Evolutionary conservation across 2,888 invertebrate genomes (phyloP), one percentile per base, ranked within the genome.

Genomic region (Amphipoea oculea): DNA sequence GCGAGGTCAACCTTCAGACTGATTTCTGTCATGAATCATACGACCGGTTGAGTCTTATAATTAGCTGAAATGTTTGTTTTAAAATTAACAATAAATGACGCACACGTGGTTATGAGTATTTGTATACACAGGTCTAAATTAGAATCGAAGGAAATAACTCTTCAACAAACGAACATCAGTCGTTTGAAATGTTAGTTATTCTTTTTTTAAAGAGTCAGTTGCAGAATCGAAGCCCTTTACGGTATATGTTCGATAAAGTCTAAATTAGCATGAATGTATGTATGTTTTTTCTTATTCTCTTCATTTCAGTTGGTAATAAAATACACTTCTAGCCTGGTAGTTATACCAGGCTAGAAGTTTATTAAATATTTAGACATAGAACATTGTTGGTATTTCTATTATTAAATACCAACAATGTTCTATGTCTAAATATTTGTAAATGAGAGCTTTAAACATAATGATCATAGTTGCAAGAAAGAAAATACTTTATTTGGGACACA

Each of bases 61-160:
- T 87, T 78, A 84, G 84, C 71, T 29, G 57, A 69, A 73, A 54
- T 78, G 69, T 83, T 71, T 63, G 73, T 86, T 65, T 78, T 84
- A 68, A 86, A 87, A 84, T 84, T 84, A 75, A 78, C 74, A 78
- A 74, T 84, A 51, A 73, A 57, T 84, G 84, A 83, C 78, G 86
- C 57, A 83, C 40, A 63, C 7, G n/a, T 6, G 20, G 76, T 67
- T 65, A 73, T 71, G 70, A 77, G 62, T 62, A 51, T 81, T 81
- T 70, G 54, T 70, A 40, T 20, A 63, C 17, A 65, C 12, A 23
- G 2, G 12, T 40, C 54, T 40, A 80, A 79, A 71, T 79, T 85
- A 80, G 51, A 67, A 62, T 67, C 23, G 45, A 40, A 70, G 70
- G 23, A 70, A 70, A 76, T 42, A 66, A 40, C 62, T 60, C 29